Conservation (phyloP, 2,113 vertebrate species). For the Tonatia bakeri region DNA sequence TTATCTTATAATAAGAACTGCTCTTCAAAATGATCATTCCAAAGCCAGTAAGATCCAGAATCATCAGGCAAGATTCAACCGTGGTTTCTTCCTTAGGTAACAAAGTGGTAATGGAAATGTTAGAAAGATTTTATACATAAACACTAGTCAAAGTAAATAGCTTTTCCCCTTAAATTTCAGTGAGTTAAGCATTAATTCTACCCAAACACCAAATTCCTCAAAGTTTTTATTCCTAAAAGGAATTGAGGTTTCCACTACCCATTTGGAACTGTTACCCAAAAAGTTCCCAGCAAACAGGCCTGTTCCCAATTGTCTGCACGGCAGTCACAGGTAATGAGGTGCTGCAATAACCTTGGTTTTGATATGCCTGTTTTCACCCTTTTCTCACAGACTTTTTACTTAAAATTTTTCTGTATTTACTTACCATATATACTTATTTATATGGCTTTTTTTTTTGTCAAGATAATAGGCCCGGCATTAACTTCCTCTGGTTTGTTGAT, state of each 20-base stretch:
- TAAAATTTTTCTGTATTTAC: neutral
- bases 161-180: neutral
- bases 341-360: neutral
- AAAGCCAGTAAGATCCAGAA: neutral
- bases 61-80: neutral
- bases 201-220: neutral
- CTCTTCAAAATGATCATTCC: neutral
- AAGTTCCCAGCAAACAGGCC: neutral
- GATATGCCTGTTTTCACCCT: neutral
- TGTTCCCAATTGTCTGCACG: too few species aligned
- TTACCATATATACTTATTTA: neutral
- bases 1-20: neutral
- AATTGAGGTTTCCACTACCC: neutral
- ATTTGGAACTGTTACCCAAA: neutral
- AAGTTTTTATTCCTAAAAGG: neutral
- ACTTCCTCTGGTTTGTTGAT: neutral
- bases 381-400: neutral
- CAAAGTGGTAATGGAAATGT: neutral
- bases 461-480: neutral
- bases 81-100: neutral
- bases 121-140: neutral
- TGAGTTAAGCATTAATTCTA: neutral
- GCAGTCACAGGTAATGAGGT: neutral
- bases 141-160: neutral
- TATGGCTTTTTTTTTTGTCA: neutral